phyloP scores from a whole-genome alignment of 2,113 vertebrate species.

The Thalassarche chlororhynchos region DNA sequence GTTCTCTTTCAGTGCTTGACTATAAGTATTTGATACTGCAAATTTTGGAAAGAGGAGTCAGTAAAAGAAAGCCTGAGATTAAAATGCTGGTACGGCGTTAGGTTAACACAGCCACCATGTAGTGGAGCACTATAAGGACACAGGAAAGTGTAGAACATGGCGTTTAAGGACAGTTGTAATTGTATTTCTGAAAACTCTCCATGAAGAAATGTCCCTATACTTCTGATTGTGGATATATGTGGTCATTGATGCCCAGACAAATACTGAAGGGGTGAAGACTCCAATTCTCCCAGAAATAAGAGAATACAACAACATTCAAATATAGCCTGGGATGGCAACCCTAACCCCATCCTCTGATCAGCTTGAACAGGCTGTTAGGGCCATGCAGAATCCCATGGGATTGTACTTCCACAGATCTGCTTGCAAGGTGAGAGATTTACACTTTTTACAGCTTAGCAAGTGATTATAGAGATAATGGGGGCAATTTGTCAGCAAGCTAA shows the following conservation, averaged over 20 bases:
- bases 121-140: background rate
- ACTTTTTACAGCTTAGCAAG: background rate
- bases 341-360: accelerated
- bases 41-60: background rate
- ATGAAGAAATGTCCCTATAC: background rate
- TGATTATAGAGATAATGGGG: background rate
- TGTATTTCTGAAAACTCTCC: background rate
- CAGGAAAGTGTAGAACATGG: background rate
- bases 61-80: background rate
- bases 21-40: background rate
- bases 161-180: background rate
- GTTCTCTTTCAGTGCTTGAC: background rate
- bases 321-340: background rate
- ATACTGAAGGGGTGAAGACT: background rate
- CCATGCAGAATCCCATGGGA: background rate
- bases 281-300: background rate
- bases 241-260: background rate
- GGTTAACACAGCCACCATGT: background rate
- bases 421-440: background rate
- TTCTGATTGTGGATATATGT: background rate
- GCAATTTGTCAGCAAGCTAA: constrained; percentile 10
- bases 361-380: background rate
- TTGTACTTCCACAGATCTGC: background rate
- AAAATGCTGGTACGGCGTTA: background rate
- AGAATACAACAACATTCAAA: background rate